These are phyloP conservation scores for Pocillopora damicornis DNA, from an alignment of 64 coral and sea anemone species.

Conservation along the genomic window DNA sequence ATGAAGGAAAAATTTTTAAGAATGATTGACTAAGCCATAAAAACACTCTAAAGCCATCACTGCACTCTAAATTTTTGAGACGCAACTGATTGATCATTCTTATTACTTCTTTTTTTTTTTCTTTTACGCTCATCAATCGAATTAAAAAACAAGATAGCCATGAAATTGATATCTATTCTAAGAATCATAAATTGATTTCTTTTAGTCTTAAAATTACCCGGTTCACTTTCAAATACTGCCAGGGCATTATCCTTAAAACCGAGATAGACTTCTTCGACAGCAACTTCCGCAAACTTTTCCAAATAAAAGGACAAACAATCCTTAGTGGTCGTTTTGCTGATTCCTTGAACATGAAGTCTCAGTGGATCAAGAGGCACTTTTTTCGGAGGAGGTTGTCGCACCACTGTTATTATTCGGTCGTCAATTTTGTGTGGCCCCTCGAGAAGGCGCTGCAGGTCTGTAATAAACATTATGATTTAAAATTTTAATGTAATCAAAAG, in stretches of 20 bases:
- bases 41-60: too few species aligned
- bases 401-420: neutral
- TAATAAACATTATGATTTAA: neutral
- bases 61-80: too few species aligned
- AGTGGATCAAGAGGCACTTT: constrained; percentile 46
- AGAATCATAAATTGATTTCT: too few species aligned
- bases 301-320: constrained; percentile 49
- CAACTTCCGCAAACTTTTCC: constrained; percentile 31
- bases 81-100: too few species aligned
- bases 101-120: too few species aligned
- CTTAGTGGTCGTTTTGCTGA: constrained; percentile 28
- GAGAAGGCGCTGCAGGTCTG: constrained; percentile 11
- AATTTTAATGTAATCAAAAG: too few species aligned
- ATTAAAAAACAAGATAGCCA: too few species aligned
- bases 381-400: constrained; percentile 1
- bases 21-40: too few species aligned
- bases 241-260: constrained; percentile 33
- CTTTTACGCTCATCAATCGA: too few species aligned
- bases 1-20: too few species aligned
- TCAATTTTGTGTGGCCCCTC: neutral
- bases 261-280: constrained; percentile 31
- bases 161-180: too few species aligned
- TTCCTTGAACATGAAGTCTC: constrained; percentile 37
- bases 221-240: constrained; percentile 24
- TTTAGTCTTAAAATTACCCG: constrained; percentile 22